phyloP scores from a whole-genome alignment of 2,797 vertebrate genomes.

The Danio jaintianensis region DNA sequence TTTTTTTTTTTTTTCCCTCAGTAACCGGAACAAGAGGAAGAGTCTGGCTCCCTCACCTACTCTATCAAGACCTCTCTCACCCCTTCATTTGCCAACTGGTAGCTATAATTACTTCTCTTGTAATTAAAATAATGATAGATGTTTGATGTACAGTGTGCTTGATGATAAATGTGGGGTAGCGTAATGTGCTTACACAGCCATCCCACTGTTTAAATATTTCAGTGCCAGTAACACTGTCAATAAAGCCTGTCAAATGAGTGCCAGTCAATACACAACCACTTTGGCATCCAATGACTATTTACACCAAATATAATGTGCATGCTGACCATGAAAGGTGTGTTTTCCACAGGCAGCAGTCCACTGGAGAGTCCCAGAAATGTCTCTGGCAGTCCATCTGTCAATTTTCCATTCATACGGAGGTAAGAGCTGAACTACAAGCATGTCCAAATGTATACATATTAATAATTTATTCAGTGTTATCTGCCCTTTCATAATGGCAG shows the following conservation, averaged over 20 bases:
- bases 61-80: slow-evolving; percentile 91
- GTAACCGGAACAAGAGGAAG: slow-evolving; percentile 90
- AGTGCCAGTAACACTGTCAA: slow-evolving; percentile 16
- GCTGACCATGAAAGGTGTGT: neutral
- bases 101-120: slow-evolving; percentile 60
- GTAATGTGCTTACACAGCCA: slow-evolving; percentile 11
- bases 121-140: slow-evolving; percentile 34
- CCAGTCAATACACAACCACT: slow-evolving; percentile 15
- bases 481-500: slow-evolving; percentile 5
- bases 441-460: neutral
- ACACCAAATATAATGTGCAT: neutral
- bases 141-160: slow-evolving; percentile 24
- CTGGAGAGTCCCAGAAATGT: slow-evolving; percentile 95
- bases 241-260: slow-evolving; percentile 1
- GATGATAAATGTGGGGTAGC: slow-evolving; percentile 34
- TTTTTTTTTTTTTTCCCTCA: slow-evolving; percentile 64
- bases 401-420: slow-evolving; percentile 96
- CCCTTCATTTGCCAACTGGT: slow-evolving; percentile 90
- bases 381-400: slow-evolving; percentile 85
- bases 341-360: slow-evolving; percentile 90
- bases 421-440: slow-evolving; percentile 64
- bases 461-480: slow-evolving; percentile 1
- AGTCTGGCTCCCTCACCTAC: slow-evolving; percentile 91
- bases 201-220: slow-evolving; percentile 17
- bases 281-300: slow-evolving; percentile 10